phyloP scores from a whole-genome alignment of 2,888 invertebrate species.

The Cosmia pyralina region DNA sequence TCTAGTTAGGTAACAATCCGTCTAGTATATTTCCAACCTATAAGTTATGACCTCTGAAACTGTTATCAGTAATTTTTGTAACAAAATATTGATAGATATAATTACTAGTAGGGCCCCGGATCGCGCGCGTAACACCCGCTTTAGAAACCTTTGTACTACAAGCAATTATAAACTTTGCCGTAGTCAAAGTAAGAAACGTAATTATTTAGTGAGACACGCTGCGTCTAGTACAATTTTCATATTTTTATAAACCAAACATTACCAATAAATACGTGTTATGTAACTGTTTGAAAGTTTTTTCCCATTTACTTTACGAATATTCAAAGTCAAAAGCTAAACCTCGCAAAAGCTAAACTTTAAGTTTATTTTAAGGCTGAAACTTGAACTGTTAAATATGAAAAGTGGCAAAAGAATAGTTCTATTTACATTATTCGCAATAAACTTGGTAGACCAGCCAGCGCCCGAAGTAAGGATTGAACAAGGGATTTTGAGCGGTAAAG shows the following conservation, averaged over 20 bases:
- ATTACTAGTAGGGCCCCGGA: constrained; percentile 10
- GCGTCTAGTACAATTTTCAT: background rate
- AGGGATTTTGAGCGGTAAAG: constrained; percentile 76
- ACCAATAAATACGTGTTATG: background rate
- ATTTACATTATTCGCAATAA: constrained; percentile 76
- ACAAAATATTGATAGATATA: constrained; percentile 25
- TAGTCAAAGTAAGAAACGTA: background rate
- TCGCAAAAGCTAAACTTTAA: constrained; percentile 1
- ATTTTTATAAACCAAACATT: background rate
- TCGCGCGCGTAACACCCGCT: background rate
- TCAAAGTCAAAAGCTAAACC: constrained; percentile 15
- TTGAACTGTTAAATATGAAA: constrained; percentile 37
- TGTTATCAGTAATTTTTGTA: constrained; percentile 13
- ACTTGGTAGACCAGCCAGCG: constrained; percentile 78
- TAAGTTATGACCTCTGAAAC: constrained; percentile 10
- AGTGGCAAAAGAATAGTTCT: constrained; percentile 72
- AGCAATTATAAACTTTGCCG: constrained; percentile 18
- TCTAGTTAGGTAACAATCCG: background rate
- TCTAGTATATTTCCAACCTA: background rate
- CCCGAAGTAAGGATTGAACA: constrained; percentile 76
- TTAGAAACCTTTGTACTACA: constrained; percentile 27
- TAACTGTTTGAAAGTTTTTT: constrained; percentile 16
- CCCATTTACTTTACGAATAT: constrained; percentile 29
- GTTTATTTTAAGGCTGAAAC: constrained; percentile 59
- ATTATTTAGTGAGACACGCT: constrained; percentile 4